Base-by-base conservation (phyloP, 2,113 vertebrate species). In the Genyomyrus donnyi region DNA sequence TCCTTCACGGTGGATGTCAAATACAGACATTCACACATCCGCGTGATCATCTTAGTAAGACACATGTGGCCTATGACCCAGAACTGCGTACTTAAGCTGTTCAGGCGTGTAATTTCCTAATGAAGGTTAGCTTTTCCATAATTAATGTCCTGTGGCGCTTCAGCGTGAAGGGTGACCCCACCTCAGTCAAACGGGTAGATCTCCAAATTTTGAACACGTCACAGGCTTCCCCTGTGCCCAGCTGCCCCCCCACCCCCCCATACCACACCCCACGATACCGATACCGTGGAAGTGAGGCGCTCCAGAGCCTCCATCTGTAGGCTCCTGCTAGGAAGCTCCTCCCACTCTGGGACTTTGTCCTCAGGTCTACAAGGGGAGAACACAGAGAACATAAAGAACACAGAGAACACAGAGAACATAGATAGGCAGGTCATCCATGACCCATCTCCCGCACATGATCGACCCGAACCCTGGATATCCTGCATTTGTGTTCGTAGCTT, bases 251-350 rank as follows among this genome's bases (percentile, higher is more conserved):
- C 27, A 10, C 7, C 9, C n/a, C 24, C 58, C 24, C 58, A 48
- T 5, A 0, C 5, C n/a, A 70, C 62, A 66, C 27, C 62, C 62
- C 62, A 70, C n/a, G 66, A 39, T 39, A 91, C n/a, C 89, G 95
- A 96, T 95, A 97, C 97, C 94, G 97, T 98, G 91, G 98, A 98
- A 3, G 98, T 99, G 70, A 99, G 97, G 50, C 97, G 97, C 93
- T 97, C 97, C 9, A 99, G 95, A 87, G 96, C 96, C 92, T 96
- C 96, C 94, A 97, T 96, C 94, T 97, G 96, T 52, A 97, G 97
- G 91, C 98, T 97, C 95, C 98, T 97, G 91, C 97, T 96, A 91
- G 96, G 97, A 92, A 97, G 96, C 94, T 99, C 97, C 91, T 96
- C 93, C 1, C 94, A 98, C 94, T 96, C 98, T 94, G 92, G 97